phyloP scores from a whole-genome alignment of 1,140 invertebrate genomes.

The Drosophila pseudoobscura region DNA sequence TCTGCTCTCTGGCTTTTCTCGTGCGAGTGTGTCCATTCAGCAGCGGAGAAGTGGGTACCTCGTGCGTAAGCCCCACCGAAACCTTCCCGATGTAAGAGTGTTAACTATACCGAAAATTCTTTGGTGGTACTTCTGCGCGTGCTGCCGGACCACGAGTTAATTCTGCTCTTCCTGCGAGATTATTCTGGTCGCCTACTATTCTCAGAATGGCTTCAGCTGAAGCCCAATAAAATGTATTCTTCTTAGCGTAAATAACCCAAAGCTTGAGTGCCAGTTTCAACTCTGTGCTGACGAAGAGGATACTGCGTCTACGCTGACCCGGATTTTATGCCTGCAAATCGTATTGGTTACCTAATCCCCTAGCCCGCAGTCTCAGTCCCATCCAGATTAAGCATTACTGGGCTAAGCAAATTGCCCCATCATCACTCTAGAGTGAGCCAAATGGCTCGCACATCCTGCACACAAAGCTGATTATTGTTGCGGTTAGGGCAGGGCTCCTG shows the following conservation, averaged over 20 bases:
- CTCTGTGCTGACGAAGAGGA: too few species aligned
- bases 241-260: too few species aligned
- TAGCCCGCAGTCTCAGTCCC: neutral
- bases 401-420: conserved; percentile 64
- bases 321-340: conserved; percentile 44
- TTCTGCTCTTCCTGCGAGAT: conserved; percentile 42
- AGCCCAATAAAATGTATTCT: too few species aligned
- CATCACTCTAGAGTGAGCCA: conserved; percentile 31
- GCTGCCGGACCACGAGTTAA: conserved; percentile 49
- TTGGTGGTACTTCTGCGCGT: conserved; percentile 62
- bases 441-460: conserved; percentile 28
- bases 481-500: neutral
- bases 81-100: neutral
- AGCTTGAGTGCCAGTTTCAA: too few species aligned
- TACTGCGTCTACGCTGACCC: neutral
- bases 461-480: conserved; percentile 5
- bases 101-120: neutral
- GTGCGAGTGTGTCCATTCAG: neutral
- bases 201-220: too few species aligned
- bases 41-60: conserved; percentile 21
- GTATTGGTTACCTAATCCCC: conserved; percentile 31
- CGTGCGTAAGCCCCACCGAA: neutral
- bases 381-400: conserved; percentile 32
- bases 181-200: too few species aligned
- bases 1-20: too few species aligned